Percentiles rank a stretch among this genome's conserved stretches.
phyloP scores from a whole-genome alignment of 2,797 vertebrate genomes.

The Allobates femoralis region DNA sequence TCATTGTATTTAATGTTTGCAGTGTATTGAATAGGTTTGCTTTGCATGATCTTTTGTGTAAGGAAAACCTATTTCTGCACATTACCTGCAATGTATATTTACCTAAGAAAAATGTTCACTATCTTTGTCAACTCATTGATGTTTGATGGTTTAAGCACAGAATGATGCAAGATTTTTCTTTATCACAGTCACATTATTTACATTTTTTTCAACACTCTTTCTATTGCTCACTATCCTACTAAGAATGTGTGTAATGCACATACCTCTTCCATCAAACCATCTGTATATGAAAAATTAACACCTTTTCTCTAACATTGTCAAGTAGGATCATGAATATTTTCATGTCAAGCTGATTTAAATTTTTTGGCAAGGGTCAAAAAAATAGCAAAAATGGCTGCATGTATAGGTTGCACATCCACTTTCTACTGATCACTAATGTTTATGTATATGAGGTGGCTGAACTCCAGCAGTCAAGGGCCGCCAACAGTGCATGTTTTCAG shows the following conservation, averaged over 20 bases:
- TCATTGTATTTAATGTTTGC: constrained; percentile 28
- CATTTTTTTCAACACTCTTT: not conserved
- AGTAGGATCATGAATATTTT: not conserved
- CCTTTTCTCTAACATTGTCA: too few species aligned
- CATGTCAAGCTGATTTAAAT: too few species aligned
- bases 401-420: too few species aligned
- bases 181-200: not conserved
- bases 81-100: constrained; percentile 13
- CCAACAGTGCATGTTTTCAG: too few species aligned
- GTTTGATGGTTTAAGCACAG: not conserved
- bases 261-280: too few species aligned
- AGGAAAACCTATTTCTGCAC: not conserved
- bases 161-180: not conserved
- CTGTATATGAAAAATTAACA: too few species aligned
- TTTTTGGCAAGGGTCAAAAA: not conserved
- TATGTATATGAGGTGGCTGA: too few species aligned
- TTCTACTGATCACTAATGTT: too few species aligned
- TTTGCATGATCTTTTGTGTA: constrained; percentile 9
- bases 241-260: not conserved
- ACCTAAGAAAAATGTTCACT: constrained; percentile 1
- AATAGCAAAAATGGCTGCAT: too few species aligned
- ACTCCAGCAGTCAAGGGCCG: too few species aligned
- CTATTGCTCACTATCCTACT: not conserved
- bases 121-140: not conserved
- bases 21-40: constrained; percentile 18